These are phyloP conservation scores for Hippopotamyrus pictus DNA, from an alignment of 2,797 vertebrate genomes.

Conservation along the genomic window DNA sequence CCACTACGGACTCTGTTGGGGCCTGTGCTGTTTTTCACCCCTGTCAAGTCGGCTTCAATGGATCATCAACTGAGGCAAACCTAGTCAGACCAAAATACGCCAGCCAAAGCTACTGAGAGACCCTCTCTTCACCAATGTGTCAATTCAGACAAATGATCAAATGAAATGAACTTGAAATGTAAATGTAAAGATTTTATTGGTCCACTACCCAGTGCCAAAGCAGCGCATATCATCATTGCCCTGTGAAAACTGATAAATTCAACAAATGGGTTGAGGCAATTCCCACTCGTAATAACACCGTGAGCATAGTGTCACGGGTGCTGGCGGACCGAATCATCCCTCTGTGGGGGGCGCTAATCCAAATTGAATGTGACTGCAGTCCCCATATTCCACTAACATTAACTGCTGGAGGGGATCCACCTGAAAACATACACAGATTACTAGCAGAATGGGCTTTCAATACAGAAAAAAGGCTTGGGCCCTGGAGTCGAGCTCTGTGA, in stretches of 20 bases:
- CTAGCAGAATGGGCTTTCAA: neutral
- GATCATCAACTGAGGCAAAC: neutral
- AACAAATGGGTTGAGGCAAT: neutral
- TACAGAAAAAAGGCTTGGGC: neutral
- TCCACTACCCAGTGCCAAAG: conserved; percentile 4
- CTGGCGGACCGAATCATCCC: neutral
- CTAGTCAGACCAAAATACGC: neutral
- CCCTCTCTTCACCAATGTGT: neutral
- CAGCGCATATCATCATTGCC: neutral
- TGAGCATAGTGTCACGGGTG: neutral
- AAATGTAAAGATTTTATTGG: conserved; percentile 5
- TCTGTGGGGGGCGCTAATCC: neutral
- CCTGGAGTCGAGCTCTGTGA: neutral
- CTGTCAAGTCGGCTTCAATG: neutral
- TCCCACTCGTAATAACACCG: neutral
- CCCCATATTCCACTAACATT: neutral
- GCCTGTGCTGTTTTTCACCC: neutral
- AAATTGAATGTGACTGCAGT: neutral
- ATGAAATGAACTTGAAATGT: neutral
- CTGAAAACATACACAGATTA: neutral
- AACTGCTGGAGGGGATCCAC: neutral
- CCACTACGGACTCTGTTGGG: neutral
- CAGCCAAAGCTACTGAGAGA: neutral
- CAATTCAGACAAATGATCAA: neutral
- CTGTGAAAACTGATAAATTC: neutral